Conservation (phyloP, 2,113 vertebrate genomes). For the Esox niger region DNA sequence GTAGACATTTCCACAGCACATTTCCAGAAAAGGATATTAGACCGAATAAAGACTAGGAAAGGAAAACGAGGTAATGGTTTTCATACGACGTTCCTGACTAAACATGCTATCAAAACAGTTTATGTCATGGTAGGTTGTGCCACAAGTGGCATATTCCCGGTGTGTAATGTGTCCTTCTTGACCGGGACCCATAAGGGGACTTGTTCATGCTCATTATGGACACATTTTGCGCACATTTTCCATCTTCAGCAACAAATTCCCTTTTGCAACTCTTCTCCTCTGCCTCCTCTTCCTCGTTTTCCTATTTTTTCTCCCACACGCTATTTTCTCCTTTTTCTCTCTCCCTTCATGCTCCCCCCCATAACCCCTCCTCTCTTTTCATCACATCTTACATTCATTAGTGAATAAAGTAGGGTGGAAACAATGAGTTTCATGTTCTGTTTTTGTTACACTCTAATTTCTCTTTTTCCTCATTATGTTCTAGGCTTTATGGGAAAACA, state of each 20-base stretch:
- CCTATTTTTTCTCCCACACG: constrained; percentile 2
- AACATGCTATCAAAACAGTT: constrained; percentile 52
- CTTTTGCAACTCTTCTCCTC: no score
- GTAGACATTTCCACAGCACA: constrained; percentile 47
- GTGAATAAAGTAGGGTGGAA: constrained; percentile 63
- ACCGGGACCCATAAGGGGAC: constrained; percentile 46
- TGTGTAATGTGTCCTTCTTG: constrained; percentile 62
- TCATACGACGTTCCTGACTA: constrained; percentile 36
- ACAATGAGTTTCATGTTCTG: constrained; percentile 42
- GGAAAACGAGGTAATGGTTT: constrained; percentile 20
- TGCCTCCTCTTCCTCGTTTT: constrained; percentile 20
- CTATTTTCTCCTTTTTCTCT: constrained; percentile 22
- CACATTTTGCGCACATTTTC: no score
- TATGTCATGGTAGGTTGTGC: no score
- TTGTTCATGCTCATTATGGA: no score
- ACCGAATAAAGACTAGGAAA: background rate
- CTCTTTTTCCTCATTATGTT: constrained; percentile 55
- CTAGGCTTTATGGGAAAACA: constrained; percentile 51
- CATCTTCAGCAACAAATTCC: no score
- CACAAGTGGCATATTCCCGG: constrained; percentile 63
- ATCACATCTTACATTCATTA: constrained; percentile 51
- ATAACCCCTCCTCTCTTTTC: constrained; percentile 30
- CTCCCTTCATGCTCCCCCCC: background rate
- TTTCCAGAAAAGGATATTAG: constrained; percentile 31
- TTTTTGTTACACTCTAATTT: constrained; percentile 25